A percentile compares a stretch with the other conserved stretches of the same genome.
Conservation (phyloP, 2,113 vertebrate genomes). For the Rallus limicola region DNA sequence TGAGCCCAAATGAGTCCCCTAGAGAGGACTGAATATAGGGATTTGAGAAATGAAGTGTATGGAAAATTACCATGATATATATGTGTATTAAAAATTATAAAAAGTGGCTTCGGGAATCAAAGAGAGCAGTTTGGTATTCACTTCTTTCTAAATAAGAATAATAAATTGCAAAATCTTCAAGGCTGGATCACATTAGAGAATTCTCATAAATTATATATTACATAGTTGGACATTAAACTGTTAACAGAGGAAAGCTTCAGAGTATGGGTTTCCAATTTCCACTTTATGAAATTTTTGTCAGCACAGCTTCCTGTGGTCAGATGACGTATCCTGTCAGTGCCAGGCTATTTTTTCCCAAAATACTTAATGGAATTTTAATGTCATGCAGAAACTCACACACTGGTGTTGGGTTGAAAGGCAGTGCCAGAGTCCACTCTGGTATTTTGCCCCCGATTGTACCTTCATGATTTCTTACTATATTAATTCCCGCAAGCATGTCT, state of each 20-base stretch:
- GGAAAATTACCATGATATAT: neutral
- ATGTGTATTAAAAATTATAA: neutral
- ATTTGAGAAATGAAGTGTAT: neutral
- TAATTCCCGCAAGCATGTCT: neutral
- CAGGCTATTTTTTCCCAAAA: neutral
- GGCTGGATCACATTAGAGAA: neutral
- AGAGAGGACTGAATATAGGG: neutral
- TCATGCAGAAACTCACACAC: neutral
- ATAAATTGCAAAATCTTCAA: neutral
- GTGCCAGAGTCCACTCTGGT: neutral
- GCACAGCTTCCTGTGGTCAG: slow-evolving; percentile 48
- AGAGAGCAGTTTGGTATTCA: neutral
- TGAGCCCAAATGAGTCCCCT: neutral
- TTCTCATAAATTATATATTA: slow-evolving; percentile 5
- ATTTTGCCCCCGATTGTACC: neutral
- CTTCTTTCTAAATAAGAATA: neutral
- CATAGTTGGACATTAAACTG: neutral
- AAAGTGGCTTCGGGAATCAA: neutral
- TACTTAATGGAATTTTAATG: slow-evolving; percentile 21
- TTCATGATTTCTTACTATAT: slow-evolving; percentile 2
- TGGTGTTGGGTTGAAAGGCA: neutral
- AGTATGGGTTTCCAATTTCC: slow-evolving; percentile 42
- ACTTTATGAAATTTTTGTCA: slow-evolving; percentile 55
- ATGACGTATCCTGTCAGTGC: slow-evolving; percentile 10
- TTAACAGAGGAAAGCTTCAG: slow-evolving; percentile 25